phyloP scores from a whole-genome alignment of 2,113 vertebrate genomes.

The Barnardius zonarius region DNA sequence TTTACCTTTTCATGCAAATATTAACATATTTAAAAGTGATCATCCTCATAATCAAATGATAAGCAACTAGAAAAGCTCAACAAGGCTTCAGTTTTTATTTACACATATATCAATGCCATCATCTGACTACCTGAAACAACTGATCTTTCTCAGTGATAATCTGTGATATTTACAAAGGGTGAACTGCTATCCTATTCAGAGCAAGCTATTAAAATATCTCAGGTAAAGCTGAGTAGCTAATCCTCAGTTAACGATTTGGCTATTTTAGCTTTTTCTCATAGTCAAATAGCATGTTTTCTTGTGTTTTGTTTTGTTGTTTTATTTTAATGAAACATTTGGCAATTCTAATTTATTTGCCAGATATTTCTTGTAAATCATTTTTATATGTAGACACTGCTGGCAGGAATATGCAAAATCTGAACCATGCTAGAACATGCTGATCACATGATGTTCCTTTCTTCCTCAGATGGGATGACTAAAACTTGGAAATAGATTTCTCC shows the following conservation, averaged over 20 bases:
- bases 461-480: not conserved
- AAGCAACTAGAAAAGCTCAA: not conserved
- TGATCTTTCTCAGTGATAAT: not conserved
- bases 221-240: not conserved
- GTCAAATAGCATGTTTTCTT: not conserved
- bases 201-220: not conserved
- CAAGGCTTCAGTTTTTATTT: not conserved
- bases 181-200: not conserved
- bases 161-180: not conserved
- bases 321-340: not conserved
- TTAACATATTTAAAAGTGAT: not conserved
- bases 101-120: not conserved
- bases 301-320: not conserved
- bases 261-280: not conserved
- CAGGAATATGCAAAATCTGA: not conserved
- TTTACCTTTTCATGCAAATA: not conserved
- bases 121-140: not conserved
- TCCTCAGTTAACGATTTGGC: not conserved
- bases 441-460: not conserved
- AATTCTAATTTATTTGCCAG: slow-evolving; percentile 1
- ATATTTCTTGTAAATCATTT: not conserved
- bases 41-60: not conserved
- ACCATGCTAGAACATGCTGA: not conserved
- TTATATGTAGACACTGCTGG: not conserved
- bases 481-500: not conserved